These are phyloP conservation scores for Cryptophagus acutangulus DNA, from an alignment of 2,888 invertebrate genomes.

Conservation along the genomic window DNA sequence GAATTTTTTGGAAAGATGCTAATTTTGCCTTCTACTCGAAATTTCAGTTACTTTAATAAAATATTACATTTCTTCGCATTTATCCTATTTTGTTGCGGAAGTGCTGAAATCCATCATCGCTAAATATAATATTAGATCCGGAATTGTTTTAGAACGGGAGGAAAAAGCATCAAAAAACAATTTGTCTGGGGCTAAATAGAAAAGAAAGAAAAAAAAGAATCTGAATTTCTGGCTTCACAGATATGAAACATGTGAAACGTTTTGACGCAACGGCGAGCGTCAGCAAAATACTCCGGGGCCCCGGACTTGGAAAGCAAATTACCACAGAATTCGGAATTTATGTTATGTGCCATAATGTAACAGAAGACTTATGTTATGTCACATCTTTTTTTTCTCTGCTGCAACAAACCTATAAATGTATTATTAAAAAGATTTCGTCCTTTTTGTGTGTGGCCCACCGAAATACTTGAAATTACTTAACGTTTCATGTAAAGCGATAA, in stretches of 20 bases:
- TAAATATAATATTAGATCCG: no score
- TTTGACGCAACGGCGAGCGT: slow-evolving; percentile 11
- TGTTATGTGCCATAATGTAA: no score
- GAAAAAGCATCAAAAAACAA: slow-evolving; percentile 30
- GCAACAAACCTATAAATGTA: background rate
- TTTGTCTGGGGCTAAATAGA: slow-evolving; percentile 27
- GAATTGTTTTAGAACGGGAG: no score
- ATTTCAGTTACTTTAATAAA: no score
- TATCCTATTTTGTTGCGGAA: no score
- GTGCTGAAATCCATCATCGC: no score
- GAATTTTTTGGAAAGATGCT: no score
- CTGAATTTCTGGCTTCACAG: slow-evolving; percentile 23
- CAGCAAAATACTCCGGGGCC: no score
- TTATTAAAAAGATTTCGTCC: background rate
- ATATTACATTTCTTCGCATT: no score
- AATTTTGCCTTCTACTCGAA: no score
- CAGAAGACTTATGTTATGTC: slow-evolving; percentile 1
- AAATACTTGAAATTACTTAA: slow-evolving; percentile 9
- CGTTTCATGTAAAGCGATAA: slow-evolving; percentile 11
- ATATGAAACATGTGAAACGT: slow-evolving; percentile 21
- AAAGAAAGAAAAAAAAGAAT: no score
- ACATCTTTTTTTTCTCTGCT: background rate
- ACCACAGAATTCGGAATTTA: slow-evolving; percentile 1
- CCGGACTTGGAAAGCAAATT: background rate
- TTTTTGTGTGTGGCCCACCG: no score